Conservation (phyloP, 2,797 vertebrate species). For the Ctenosaura bakeri region DNA sequence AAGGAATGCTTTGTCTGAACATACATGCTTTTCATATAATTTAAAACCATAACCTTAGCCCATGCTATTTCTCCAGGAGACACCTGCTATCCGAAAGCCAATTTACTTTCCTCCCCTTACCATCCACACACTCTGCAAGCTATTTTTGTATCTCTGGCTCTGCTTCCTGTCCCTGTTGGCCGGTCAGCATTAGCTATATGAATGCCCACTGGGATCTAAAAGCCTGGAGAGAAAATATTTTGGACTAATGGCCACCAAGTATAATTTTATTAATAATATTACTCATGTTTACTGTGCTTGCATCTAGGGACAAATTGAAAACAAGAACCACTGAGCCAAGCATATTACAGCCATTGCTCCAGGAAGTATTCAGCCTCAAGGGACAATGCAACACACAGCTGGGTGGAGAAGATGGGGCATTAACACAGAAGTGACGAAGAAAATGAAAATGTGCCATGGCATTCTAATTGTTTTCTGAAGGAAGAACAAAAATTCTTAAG, state of each 20-base stretch:
- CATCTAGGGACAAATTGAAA: constrained; percentile 35
- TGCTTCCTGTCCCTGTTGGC: constrained; percentile 15
- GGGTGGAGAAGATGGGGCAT: background rate
- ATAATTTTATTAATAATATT: constrained; percentile 49
- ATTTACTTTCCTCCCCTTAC: background rate
- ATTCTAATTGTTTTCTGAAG: constrained; percentile 10
- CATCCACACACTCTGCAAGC: background rate
- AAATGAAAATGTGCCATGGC: background rate
- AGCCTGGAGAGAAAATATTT: constrained; percentile 29
- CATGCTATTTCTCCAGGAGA: background rate
- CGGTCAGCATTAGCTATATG: background rate
- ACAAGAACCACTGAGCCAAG: constrained; percentile 20
- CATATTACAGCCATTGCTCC: constrained; percentile 21
- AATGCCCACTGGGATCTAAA: background rate
- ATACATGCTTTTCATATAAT: background rate
- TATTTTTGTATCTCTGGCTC: background rate
- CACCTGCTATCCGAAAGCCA: background rate
- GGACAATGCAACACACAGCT: background rate
- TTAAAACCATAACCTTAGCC: background rate
- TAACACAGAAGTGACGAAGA: background rate
- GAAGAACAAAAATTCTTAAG: background rate
- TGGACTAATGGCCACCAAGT: constrained; percentile 41
- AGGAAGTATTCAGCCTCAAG: constrained; percentile 14
- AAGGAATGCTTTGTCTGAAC: background rate
- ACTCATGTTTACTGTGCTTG: constrained; percentile 43